Evolutionary conservation across 2,888 invertebrate species (phyloP).

Genomic region (Shargacucullia verbasci): DNA sequence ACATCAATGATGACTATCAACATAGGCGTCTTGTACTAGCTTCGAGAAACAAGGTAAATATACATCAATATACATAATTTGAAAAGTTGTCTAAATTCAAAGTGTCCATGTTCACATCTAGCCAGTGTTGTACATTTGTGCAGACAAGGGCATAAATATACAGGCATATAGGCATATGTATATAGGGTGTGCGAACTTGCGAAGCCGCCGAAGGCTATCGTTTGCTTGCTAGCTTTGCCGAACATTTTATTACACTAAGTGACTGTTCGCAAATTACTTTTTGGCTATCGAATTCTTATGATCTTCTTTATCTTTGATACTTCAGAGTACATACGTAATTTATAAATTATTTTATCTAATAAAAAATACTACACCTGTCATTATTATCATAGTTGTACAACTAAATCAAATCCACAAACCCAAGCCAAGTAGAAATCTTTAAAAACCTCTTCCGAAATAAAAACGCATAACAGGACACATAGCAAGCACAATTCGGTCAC

Average conservation of each 20-base stretch:
- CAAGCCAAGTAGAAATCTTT: constrained; percentile 3
- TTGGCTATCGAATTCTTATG: constrained; percentile 13
- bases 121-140: constrained; percentile 5
- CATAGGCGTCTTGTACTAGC: no score
- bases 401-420: not conserved
- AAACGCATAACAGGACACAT: constrained; percentile 26
- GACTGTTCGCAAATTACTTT: constrained; percentile 32
- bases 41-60: no score
- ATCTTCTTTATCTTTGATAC: no score
- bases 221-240: constrained; percentile 66
- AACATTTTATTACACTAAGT: constrained; percentile 57
- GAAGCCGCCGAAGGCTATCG: constrained; percentile 71
- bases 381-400: no score
- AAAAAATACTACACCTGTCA: no score
- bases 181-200: constrained; percentile 69
- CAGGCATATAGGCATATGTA: not conserved
- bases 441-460: constrained; percentile 12
- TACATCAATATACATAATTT: no score
- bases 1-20: no score
- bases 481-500: constrained; percentile 51
- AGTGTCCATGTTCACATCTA: constrained; percentile 18
- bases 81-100: no score
- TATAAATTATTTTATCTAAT: no score
- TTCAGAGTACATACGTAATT: no score
- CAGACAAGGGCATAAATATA: constrained; percentile 23